Conservation (phyloP, 2,888 invertebrate species). For the Sinotaia quadrata region DNA sequence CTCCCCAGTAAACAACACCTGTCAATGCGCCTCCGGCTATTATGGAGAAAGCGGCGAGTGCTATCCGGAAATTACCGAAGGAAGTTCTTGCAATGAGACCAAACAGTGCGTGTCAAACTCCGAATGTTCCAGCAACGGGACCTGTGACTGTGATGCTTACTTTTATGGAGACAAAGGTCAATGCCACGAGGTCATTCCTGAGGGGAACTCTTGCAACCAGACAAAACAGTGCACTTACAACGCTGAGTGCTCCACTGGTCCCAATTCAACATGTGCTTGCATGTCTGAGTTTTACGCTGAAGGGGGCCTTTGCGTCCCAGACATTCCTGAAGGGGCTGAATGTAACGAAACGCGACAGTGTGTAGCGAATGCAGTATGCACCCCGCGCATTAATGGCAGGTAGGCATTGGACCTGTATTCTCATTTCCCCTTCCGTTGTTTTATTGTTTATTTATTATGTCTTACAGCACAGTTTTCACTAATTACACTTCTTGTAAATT, state of each 20-base stretch:
- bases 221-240: slow-evolving; percentile 30
- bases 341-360: slow-evolving; percentile 33
- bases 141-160: slow-evolving; percentile 30
- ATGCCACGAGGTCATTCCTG: slow-evolving; percentile 20
- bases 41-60: slow-evolving; percentile 28
- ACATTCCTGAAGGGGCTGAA: slow-evolving; percentile 13
- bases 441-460: too few species aligned
- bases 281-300: slow-evolving; percentile 30
- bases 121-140: slow-evolving; percentile 19
- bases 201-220: slow-evolving; percentile 20
- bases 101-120: slow-evolving; percentile 32
- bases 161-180: slow-evolving; percentile 17
- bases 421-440: too few species aligned
- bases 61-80: neutral
- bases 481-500: too few species aligned
- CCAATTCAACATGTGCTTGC: slow-evolving; percentile 20
- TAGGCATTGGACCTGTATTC: too few species aligned
- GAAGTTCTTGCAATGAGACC: slow-evolving; percentile 7
- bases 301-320: slow-evolving; percentile 9
- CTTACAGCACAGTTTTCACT: too few species aligned
- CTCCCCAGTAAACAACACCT: neutral
- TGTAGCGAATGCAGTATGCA: slow-evolving; percentile 29
- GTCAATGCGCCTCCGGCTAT: slow-evolving; percentile 18
- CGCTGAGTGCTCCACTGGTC: slow-evolving; percentile 19
- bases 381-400: slow-evolving; percentile 4